These are phyloP conservation scores for Pangasius mekongensis DNA, from an alignment of 2,797 vertebrate species.

Conservation along the genomic window DNA sequence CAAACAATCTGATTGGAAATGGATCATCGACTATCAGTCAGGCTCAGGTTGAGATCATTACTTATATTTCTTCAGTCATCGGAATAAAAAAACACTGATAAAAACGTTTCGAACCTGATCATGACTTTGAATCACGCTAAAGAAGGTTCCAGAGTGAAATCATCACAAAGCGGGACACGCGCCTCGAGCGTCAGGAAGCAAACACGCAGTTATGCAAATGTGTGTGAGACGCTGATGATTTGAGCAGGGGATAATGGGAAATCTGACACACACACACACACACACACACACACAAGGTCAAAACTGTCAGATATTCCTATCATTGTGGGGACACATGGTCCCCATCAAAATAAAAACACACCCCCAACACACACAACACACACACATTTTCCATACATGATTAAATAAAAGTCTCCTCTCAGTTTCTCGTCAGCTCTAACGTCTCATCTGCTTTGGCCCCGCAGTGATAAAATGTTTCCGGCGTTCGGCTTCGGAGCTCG, in stretches of 20 bases:
- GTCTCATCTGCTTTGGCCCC: slow-evolving; percentile 36
- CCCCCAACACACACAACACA: neutral
- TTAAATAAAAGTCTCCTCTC: neutral
- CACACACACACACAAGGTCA: neutral
- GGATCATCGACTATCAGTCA: neutral
- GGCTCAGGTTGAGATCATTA: neutral
- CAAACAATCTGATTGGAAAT: neutral
- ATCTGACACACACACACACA: neutral
- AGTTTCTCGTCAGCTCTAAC: slow-evolving; percentile 9
- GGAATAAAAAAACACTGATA: no score
- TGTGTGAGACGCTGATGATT: neutral
- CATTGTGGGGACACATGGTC: no score
- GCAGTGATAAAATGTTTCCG: slow-evolving; percentile 88
- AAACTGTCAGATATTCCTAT: no score
- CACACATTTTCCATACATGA: neutral
- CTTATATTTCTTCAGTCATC: no score
- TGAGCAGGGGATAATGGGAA: neutral
- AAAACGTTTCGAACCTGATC: no score
- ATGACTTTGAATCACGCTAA: no score
- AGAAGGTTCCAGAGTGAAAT: neutral
- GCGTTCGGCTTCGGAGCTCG: slow-evolving; percentile 86
- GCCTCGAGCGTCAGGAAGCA: neutral
- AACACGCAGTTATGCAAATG: neutral
- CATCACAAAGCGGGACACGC: neutral
- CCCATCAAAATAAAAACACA: no score